Conservation (phyloP, 2,797 vertebrate genomes). For the Toxotes lorentzi region DNA sequence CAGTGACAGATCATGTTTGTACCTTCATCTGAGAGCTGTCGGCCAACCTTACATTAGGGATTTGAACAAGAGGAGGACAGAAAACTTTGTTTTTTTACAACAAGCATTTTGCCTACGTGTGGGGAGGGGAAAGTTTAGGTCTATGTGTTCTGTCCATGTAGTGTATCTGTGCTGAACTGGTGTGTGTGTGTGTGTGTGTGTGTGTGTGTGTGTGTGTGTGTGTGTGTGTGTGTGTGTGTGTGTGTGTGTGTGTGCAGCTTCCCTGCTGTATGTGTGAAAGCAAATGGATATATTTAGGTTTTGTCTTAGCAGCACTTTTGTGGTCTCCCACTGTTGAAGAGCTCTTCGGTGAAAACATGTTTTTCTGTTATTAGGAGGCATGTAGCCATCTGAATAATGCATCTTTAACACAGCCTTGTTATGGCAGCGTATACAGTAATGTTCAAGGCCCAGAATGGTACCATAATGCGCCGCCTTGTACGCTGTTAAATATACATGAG, state of each 20-base stretch:
- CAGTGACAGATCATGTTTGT: conserved; percentile 6
- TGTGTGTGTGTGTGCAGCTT: background rate
- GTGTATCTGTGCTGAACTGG: background rate
- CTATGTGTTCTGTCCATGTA: conserved; percentile 15
- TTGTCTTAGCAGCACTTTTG: conserved; percentile 66
- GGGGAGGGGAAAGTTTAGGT: background rate
- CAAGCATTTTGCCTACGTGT: conserved; percentile 27
- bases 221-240: background rate
- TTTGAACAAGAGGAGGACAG: conserved; percentile 25
- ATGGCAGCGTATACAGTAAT: conserved; percentile 41
- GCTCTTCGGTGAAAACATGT: conserved; percentile 58
- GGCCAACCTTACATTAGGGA: conserved; percentile 16
- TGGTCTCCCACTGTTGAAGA: conserved; percentile 48
- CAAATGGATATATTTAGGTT: conserved; percentile 68
- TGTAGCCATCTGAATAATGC: conserved; percentile 76
- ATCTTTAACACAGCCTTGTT: conserved; percentile 57
- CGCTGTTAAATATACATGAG: conserved; percentile 77
- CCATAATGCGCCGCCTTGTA: conserved; percentile 40
- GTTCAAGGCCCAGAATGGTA: conserved; percentile 51
- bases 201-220: conserved; percentile 12
- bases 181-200: background rate
- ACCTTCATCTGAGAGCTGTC: conserved; percentile 9
- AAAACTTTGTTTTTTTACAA: conserved; percentile 35
- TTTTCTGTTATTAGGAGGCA: conserved; percentile 67
- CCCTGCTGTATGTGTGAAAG: conserved; percentile 39